Base-by-base conservation (phyloP, 1,140 invertebrate species). In the Bombus breviceps region DNA sequence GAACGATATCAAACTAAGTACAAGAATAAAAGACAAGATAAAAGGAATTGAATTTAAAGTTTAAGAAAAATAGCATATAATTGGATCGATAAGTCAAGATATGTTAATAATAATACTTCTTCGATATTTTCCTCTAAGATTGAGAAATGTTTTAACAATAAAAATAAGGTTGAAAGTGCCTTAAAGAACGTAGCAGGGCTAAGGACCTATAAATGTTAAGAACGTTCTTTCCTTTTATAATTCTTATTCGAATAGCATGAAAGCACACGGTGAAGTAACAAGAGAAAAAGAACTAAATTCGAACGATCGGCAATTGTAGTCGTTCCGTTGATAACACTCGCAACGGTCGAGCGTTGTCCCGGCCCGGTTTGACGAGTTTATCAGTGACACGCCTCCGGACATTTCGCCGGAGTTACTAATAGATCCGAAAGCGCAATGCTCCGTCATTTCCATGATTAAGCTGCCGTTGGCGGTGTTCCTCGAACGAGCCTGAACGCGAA, bases 381-480 rank as follows among this genome's bases (percentile, higher is more conserved):
- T 84, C 76, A 66, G 34, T 64, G 43, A 53, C 37, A 41, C 47
- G 71, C 57, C 78, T 39, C 32, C 25, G 83, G 78, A 74, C 69
- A 41, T 81, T 81, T 85, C 76, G 57, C 32, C 85, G 88, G 28
- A 76, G 73, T 87, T 68, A 76, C 82, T 81, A 85, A 90, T 90
- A 89, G 86, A 90, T 85, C 81, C 79, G 88, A 85, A 85, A 90
- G 86, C 85, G 69, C 79, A 37, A 66, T 71, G 75, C 75, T 79
- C 76, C 75, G 88, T 90, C 89, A 86, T 87, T 90, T 88, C 89
- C 86, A 88, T 83, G 87, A 90, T 90, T 90, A 88, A 90, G 83
- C 89, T 43, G 80, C 88, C 83, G 71, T 90, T 73, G 86, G 86
- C 89, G 66, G 62, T 84, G 59, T 79, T 84, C 15, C 81, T 59